Evolutionary conservation across 1,140 invertebrate species (phyloP), one percentile per base, ranked within the genome.

Genomic region (Cydia fagiglandana): DNA sequence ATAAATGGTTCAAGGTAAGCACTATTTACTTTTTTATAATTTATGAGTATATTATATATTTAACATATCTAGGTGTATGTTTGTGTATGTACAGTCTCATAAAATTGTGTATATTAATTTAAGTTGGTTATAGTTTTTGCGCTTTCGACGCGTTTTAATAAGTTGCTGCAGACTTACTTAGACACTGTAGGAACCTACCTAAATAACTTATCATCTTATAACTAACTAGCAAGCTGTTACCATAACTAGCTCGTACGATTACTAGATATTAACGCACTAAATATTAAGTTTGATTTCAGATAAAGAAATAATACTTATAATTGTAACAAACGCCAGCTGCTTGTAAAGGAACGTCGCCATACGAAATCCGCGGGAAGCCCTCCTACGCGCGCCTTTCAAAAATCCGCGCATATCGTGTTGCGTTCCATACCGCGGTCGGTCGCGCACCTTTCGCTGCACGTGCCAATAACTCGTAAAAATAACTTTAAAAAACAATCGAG

Each of bases 321-420:
- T 73, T 50, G 41, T 28, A 20, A 9, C n/a, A 24, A 75, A 13
- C 61, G 61, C 17, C 30, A 61, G 45, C 13, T 77, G 81, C 80
- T 79, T 85, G 76, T 79, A 90, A 91, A 84, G 84, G 83, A 90
- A 90, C 88, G 88, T 24, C 76, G 47, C 12, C 17, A 64, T 64
- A 79, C 78, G 84, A 88, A 89, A 90, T 86, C 84, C 84, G 88
- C 88, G 88, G 82, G 87, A 90, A 90, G 85, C 89, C 89, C 88
- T 86, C 89, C 89, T 92, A 91, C 91, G 88, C 91, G 88, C 88
- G 88, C 88, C 91, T 91, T 91, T 91, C 91, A 91, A 91, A 91
- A 88, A 88, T 88, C 82, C 77, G 66, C 79, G 88, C 88, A 88
- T 85, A 88, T 77, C 83, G 78, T 80, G 76, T 80, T 76, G 78